phyloP scores from a whole-genome alignment of 2,888 invertebrate species.

The Diaprepes abbreviatus region DNA sequence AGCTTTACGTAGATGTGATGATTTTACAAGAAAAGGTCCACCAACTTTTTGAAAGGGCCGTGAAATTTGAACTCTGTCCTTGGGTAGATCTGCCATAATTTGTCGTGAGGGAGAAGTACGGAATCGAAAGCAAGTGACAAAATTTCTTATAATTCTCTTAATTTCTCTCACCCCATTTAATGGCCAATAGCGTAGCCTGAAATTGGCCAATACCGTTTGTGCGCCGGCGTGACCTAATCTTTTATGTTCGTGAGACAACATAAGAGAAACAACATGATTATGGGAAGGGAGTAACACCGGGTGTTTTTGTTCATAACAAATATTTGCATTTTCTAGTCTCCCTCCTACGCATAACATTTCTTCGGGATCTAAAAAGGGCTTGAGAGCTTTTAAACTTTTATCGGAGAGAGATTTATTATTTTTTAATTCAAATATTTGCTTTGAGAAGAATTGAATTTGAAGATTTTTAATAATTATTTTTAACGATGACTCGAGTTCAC shows the following conservation, averaged over 20 bases:
- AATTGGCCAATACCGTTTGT: constrained; percentile 44
- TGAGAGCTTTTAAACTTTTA: constrained; percentile 28
- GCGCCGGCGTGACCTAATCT: constrained; percentile 46
- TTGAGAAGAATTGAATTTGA: constrained; percentile 34
- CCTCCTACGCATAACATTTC: constrained; percentile 45
- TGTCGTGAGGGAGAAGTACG: constrained; percentile 20
- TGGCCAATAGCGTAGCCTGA: constrained; percentile 42
- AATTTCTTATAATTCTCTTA: constrained; percentile 38
- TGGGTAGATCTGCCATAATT: too few relatives aligned
- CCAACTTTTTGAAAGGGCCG: constrained; percentile 23
- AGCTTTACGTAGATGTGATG: constrained; percentile 6
- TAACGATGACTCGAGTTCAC: constrained; percentile 25
- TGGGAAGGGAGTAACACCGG: constrained; percentile 43
- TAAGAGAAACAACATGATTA: constrained; percentile 34
- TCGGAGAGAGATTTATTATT: too few relatives aligned
- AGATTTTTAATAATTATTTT: constrained; percentile 20
- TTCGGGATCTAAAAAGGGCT: constrained; percentile 42
- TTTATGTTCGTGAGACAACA: constrained; percentile 34
- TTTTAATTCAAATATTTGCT: too few relatives aligned
- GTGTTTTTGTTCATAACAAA: constrained; percentile 40
- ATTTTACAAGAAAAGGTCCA: constrained; percentile 33
- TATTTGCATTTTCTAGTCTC: constrained; percentile 35
- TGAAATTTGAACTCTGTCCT: constrained; percentile 1
- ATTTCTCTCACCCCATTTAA: constrained; percentile 33
- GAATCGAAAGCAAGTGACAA: constrained; percentile 43